These are phyloP conservation scores for Furcifer pardalis DNA, from an alignment of 2,797 vertebrate genomes.

Conservation along the genomic window DNA sequence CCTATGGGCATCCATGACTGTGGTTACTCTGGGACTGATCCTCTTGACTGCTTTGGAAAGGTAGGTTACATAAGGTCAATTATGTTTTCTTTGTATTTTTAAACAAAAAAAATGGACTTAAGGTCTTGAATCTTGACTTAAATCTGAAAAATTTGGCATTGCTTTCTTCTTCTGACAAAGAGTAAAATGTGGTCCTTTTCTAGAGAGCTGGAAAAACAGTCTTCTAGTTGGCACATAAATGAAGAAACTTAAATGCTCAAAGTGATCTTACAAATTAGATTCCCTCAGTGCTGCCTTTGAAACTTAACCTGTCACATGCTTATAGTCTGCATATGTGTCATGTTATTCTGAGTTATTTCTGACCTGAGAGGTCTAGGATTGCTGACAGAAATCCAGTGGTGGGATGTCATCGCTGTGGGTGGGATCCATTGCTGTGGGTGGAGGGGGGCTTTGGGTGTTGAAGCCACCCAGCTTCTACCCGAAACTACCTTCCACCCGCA, in stretches of 20 bases:
- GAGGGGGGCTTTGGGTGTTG: too few relatives aligned
- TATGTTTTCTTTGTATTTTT: too few relatives aligned
- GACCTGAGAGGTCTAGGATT: not conserved
- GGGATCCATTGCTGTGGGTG: too few relatives aligned
- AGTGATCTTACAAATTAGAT: not conserved
- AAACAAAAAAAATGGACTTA: not conserved
- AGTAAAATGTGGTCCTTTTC: not conserved
- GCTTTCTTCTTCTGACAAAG: not conserved
- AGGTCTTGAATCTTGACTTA: not conserved
- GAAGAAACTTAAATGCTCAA: not conserved
- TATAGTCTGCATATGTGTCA: too few relatives aligned
- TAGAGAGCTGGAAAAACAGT: not conserved
- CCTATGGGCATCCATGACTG: slow-evolving; percentile 85
- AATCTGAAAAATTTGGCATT: not conserved
- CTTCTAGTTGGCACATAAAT: not conserved
- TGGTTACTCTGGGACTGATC: slow-evolving; percentile 81
- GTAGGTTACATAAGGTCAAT: too few relatives aligned
- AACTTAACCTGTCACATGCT: not conserved
- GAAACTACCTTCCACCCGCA: too few relatives aligned
- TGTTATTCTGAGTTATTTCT: not conserved
- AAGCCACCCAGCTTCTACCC: too few relatives aligned
- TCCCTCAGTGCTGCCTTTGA: not conserved
- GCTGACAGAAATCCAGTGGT: too few relatives aligned
- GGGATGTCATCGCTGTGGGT: too few relatives aligned
- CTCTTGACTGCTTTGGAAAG: slow-evolving; percentile 82